Percentiles rank a stretch among this genome's conserved stretches.
phyloP scores from a whole-genome alignment of 2,888 invertebrate species.

The Drosophila nigricruria region DNA sequence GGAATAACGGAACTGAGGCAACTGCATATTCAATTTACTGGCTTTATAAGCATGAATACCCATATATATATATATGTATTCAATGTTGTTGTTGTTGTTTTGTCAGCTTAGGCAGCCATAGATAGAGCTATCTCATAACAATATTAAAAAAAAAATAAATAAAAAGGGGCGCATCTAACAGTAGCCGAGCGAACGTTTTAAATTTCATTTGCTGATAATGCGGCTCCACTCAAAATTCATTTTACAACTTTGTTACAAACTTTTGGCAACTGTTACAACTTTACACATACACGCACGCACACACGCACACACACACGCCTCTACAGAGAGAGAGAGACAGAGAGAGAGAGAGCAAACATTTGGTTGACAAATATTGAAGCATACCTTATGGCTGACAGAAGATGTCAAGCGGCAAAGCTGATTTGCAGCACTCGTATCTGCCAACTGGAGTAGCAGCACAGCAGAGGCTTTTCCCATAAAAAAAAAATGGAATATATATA shows the following conservation, averaged over 20 bases:
- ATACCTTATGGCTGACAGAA: conserved; percentile 50
- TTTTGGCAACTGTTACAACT: conserved; percentile 41
- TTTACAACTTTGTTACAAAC: conserved; percentile 61
- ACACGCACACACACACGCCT: not conserved
- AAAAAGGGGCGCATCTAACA: conserved; percentile 6
- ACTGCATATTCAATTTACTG: conserved; percentile 49
- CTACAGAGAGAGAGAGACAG: not conserved
- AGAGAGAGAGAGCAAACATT: conserved; percentile 21
- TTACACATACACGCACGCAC: conserved; percentile 13
- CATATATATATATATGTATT: conserved; percentile 26
- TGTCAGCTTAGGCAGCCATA: conserved; percentile 22
- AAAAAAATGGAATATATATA: not conserved
- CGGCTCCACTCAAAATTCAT: conserved; percentile 61
- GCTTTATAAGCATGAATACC: conserved; percentile 24
- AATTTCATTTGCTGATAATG: conserved; percentile 75
- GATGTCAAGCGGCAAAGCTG: conserved; percentile 60
- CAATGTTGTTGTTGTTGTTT: not conserved
- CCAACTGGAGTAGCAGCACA: conserved; percentile 22
- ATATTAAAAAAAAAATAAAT: conserved; percentile 15
- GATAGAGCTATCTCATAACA: conserved; percentile 26
- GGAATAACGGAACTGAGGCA: conserved; percentile 9
- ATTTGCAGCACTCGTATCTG: conserved; percentile 56
- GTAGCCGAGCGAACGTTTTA: conserved; percentile 49
- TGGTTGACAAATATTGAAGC: conserved; percentile 53
- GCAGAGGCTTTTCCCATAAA: conserved; percentile 6